These are phyloP conservation scores for Bombylius discolor DNA, from an alignment of 2,888 invertebrate genomes.

Conservation along the genomic window DNA sequence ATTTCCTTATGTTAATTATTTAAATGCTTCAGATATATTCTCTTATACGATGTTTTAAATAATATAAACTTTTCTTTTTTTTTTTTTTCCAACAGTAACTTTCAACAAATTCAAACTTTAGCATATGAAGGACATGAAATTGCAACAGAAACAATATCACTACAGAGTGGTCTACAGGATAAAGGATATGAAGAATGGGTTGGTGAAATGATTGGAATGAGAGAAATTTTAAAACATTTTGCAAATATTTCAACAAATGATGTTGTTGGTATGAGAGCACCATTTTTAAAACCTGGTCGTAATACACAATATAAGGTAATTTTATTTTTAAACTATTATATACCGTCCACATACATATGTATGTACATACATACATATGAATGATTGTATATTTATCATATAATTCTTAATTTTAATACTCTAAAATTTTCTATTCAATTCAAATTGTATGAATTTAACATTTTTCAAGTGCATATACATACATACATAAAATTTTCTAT, in stretches of 20 bases:
- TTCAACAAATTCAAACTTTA: conserved; percentile 80
- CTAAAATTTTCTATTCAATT: too few relatives aligned
- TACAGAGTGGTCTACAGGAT: conserved; percentile 74
- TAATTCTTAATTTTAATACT: too few relatives aligned
- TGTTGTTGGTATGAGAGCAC: conserved; percentile 76
- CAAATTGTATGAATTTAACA: too few relatives aligned
- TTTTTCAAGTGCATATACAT: too few relatives aligned
- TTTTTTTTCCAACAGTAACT: conserved; percentile 57
- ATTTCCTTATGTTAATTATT: too few relatives aligned
- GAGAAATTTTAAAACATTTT: conserved; percentile 70
- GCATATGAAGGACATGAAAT: conserved; percentile 82
- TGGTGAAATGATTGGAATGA: conserved; percentile 88
- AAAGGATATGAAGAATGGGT: conserved; percentile 88
- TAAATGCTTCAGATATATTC: too few relatives aligned
- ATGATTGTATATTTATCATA: too few relatives aligned
- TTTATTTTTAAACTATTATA: neutral
- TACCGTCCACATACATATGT: neutral
- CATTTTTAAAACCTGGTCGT: conserved; percentile 82
- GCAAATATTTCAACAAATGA: conserved; percentile 70
- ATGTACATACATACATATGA: neutral
- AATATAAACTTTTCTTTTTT: conserved; percentile 12
- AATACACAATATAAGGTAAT: conserved; percentile 80
- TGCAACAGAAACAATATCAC: conserved; percentile 48
- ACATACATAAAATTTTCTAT: too few relatives aligned
- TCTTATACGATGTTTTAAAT: neutral